Conservation (phyloP, 2,797 vertebrate genomes). For the Enteromius thamalakanensis region DNA sequence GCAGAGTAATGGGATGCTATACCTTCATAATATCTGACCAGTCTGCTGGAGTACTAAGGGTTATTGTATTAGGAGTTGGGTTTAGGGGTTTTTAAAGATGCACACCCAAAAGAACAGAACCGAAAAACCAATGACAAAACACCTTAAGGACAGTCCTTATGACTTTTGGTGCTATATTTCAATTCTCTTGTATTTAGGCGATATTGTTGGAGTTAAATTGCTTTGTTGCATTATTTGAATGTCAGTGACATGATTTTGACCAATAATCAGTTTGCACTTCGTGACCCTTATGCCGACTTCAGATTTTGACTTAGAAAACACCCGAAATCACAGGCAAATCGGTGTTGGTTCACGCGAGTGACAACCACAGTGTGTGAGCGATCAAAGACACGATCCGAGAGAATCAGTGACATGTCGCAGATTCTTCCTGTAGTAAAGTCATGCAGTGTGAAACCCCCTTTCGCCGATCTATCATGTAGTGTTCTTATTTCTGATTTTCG, state of each 20-base stretch:
- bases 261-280: neutral
- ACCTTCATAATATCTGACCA: neutral
- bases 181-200: neutral
- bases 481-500: no score
- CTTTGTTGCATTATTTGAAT: neutral
- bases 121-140: neutral
- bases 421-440: no score
- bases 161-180: neutral
- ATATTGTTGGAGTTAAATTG: neutral
- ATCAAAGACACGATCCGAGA: no score
- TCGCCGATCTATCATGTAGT: no score
- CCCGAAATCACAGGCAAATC: no score
- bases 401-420: no score
- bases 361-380: no score
- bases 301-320: no score
- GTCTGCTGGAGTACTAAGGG: neutral
- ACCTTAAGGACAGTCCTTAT: neutral
- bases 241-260: neutral
- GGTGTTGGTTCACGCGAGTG: no score
- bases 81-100: neutral
- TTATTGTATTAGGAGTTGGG: neutral
- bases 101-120: neutral
- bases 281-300: neutral
- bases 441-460: no score
- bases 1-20: slow-evolving; percentile 22